A percentile compares a stretch with the other conserved stretches of the same genome.
phyloP scores from a whole-genome alignment of 2,888 invertebrate species.

The Nymphalis c-album region DNA sequence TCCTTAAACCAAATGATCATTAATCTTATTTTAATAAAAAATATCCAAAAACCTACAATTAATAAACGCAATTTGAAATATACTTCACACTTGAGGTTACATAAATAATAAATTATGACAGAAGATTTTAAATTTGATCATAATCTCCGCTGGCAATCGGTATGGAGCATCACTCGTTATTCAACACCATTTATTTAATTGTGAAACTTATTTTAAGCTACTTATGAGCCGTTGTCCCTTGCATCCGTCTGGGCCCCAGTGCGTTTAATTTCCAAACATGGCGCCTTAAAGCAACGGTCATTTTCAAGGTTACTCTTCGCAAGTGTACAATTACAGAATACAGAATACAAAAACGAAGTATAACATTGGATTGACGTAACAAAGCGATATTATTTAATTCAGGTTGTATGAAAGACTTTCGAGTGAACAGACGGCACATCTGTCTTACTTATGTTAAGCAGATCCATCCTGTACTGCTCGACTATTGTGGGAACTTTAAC shows the following conservation, averaged over 20 bases:
- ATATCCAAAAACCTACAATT: not conserved
- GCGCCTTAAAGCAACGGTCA: conserved; percentile 34
- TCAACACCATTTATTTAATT: not conserved
- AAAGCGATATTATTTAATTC: conserved; percentile 4
- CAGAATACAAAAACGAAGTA: conserved; percentile 6
- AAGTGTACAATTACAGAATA: conserved; percentile 13
- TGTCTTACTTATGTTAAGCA: not conserved
- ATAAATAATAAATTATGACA: conserved; percentile 3
- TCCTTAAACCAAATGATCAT: not conserved
- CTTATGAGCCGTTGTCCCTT: conserved; percentile 10
- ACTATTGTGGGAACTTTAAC: too few species aligned
- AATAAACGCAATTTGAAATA: not conserved
- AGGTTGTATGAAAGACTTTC: not conserved
- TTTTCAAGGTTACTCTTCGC: conserved; percentile 33
- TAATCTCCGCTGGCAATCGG: conserved; percentile 14
- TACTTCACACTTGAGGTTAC: conserved; percentile 2
- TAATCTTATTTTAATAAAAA: too few species aligned
- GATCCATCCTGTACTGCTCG: too few species aligned
- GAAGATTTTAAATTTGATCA: conserved; percentile 3
- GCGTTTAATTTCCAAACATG: conserved; percentile 29
- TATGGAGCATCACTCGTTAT: not conserved
- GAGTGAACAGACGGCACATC: not conserved
- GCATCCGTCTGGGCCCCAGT: conserved; percentile 2
- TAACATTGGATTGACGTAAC: conserved; percentile 7
- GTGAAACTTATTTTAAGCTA: not conserved